Base-by-base conservation (phyloP, 2,113 vertebrate genomes). In the Apteryx mantelli region DNA sequence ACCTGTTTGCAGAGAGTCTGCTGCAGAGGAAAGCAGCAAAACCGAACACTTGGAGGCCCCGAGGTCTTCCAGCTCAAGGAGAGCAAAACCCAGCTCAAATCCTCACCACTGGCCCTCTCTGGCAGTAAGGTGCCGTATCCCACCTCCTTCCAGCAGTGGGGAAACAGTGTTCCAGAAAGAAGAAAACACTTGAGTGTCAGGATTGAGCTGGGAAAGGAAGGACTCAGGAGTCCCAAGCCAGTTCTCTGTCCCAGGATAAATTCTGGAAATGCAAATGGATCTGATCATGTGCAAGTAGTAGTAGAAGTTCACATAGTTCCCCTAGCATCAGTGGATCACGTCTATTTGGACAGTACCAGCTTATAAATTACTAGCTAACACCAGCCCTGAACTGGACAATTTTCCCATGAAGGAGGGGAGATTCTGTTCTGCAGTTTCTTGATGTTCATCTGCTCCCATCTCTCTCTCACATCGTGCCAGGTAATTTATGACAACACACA, bases 391-490 rank as follows among this genome's bases (percentile, higher is more conserved):
- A 3, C 30, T 21, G 61, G 36, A 55, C 74, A 63, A 26, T 85
- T 78, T 88, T 78, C 65, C 75, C 79, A 22, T 5, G n/a, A 65
- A 55, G 26, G 40, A 76, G 44, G 5, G 58, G 65, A 77, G 82
- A 38, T 75, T 56, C 42, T 52, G 64, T 63, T 55, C 75, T 70
- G 70, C 63, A 76, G 2, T 53, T 42, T 20, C 71, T 76, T 48
- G 63, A 63, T 46, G 22, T 66, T 79, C 50, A 64, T 50, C 70
- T 95, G 42, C 56, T 79, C 53, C 78, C 70, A 56, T 34, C 73
- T 20, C n/a, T 44, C 60, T 28, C n/a, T 48, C 81, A 21, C 5
- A 0, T n/a, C 2, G 0, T 13, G 26, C 2, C 4, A 9, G 25
- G 36, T 85, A 14, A 85, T 50, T 97, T 42, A 18, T 52, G 94